Evolutionary conservation across 2,113 vertebrate species (phyloP).

Genomic region (Odontophorus gujanensis): DNA sequence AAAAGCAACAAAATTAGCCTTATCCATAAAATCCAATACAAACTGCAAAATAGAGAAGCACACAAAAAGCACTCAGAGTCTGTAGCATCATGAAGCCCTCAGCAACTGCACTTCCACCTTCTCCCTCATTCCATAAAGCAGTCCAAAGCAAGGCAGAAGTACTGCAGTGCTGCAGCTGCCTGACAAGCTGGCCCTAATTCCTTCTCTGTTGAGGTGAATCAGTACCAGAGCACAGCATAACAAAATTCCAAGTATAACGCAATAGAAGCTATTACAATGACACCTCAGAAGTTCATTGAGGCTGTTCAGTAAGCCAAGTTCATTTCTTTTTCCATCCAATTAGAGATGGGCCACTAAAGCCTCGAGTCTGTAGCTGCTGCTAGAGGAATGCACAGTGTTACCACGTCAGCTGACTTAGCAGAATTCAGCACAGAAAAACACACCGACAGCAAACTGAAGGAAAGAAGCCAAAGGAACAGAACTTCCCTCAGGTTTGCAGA

Average conservation of each 20-base stretch:
- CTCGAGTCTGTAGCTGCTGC: not conserved
- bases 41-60: constrained; percentile 24
- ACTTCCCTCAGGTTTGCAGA: not conserved
- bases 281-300: constrained; percentile 41
- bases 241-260: constrained; percentile 37
- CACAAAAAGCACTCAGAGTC: not conserved
- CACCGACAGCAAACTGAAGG: not conserved
- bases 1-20: constrained; percentile 56
- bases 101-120: not conserved
- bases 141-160: constrained; percentile 45
- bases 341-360: not conserved
- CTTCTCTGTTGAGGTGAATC: constrained; percentile 34
- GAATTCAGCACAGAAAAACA: not conserved
- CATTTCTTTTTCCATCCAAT: not conserved
- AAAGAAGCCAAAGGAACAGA: not conserved
- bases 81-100: not conserved
- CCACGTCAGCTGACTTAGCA: constrained; percentile 2
- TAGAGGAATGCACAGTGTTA: not conserved
- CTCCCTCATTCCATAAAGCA: constrained; percentile 1
- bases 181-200: constrained; percentile 50
- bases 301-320: not conserved
- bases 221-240: not conserved
- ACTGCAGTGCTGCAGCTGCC: constrained; percentile 50
- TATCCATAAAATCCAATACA: constrained; percentile 52
- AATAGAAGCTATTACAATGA: not conserved